phyloP scores from a whole-genome alignment of 1,140 invertebrate species.

The Pemphigus obesinymphae region DNA sequence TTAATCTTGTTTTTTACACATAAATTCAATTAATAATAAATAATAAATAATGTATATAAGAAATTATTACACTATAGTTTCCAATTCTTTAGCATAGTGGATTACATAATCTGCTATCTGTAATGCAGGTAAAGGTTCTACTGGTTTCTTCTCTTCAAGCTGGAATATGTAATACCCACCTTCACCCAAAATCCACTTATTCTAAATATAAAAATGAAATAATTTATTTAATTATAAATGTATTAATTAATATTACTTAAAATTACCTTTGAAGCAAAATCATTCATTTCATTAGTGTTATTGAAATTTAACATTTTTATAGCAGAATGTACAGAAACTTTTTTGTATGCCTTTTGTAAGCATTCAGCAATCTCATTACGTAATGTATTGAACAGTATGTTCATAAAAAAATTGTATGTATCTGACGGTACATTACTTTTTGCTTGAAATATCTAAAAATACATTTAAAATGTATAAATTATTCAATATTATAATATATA shows the following conservation, averaged over 20 bases:
- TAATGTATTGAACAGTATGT: slow-evolving; percentile 91
- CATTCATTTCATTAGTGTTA: slow-evolving; percentile 1
- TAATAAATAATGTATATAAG: not conserved
- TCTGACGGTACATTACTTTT: slow-evolving; percentile 94
- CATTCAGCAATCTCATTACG: slow-evolving; percentile 94
- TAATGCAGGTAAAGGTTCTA: slow-evolving; percentile 73
- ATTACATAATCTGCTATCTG: slow-evolving; percentile 89
- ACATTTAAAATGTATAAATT: too few relatives aligned
- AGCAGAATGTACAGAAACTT: slow-evolving; percentile 81
- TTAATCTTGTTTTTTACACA: too few relatives aligned
- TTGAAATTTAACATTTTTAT: slow-evolving; percentile 81
- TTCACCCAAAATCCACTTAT: slow-evolving; percentile 72
- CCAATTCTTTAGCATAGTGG: slow-evolving; percentile 95
- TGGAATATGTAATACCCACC: slow-evolving; percentile 75
- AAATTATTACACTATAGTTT: slow-evolving; percentile 89
- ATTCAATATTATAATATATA: too few relatives aligned
- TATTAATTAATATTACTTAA: not conserved
- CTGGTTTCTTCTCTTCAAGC: slow-evolving; percentile 63
- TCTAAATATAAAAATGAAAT: slow-evolving; percentile 51
- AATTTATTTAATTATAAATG: slow-evolving; percentile 19
- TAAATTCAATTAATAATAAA: too few relatives aligned
- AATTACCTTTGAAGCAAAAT: slow-evolving; percentile 25
- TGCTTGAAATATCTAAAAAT: slow-evolving; percentile 69
- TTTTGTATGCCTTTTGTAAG: slow-evolving; percentile 93
- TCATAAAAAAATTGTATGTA: slow-evolving; percentile 95